These are phyloP conservation scores for Trinorchestia longiramus DNA, from an alignment of 1,140 invertebrate species.

Conservation along the genomic window DNA sequence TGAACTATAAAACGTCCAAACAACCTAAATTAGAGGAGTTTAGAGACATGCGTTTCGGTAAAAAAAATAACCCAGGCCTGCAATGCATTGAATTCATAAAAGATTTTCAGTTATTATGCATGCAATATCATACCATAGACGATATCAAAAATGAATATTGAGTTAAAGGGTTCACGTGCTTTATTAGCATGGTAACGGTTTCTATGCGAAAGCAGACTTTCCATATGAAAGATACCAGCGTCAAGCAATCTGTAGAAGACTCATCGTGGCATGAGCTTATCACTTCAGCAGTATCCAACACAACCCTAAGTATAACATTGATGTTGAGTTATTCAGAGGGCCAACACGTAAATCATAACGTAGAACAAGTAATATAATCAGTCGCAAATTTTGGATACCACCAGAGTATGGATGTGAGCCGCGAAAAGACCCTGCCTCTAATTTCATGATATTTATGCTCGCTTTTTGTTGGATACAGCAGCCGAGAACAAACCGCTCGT, in stretches of 20 bases:
- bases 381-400: neutral
- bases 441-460: slow-evolving; percentile 31
- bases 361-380: neutral
- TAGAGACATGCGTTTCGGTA: neutral
- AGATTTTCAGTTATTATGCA: neutral
- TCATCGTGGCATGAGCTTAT: neutral
- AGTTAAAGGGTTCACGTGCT: neutral
- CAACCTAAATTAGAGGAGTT: too few relatives aligned
- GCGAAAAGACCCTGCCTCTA: slow-evolving; percentile 16
- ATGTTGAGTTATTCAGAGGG: neutral
- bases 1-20: too few relatives aligned
- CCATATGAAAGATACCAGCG: neutral
- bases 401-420: neutral
- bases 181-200: neutral
- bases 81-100: neutral
- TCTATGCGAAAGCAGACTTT: neutral
- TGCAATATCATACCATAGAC: neutral
- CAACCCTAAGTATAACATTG: neutral
- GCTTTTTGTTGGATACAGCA: slow-evolving; percentile 37
- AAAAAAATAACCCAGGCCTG: too few relatives aligned
- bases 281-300: neutral
- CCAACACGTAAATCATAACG: neutral
- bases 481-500: slow-evolving; percentile 41
- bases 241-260: neutral
- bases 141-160: neutral